Evolutionary conservation across 1,140 invertebrate species (phyloP).

Genomic region (Aphis gossypii): DNA sequence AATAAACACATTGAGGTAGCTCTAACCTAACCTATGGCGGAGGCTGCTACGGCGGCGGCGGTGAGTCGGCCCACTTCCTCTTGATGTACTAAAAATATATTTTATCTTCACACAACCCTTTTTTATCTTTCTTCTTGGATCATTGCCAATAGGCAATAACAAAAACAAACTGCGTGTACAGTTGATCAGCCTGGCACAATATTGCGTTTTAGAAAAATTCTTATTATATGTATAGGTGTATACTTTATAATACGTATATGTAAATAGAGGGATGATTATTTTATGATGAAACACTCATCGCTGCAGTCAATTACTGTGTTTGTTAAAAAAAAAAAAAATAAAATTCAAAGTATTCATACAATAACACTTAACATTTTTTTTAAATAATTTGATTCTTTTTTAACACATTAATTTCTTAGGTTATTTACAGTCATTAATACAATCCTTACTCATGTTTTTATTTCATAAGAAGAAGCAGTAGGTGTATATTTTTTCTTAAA

Average conservation of each 20-base stretch:
- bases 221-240: not conserved
- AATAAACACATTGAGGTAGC: not conserved
- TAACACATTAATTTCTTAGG: not conserved
- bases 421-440: not conserved
- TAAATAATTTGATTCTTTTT: not conserved
- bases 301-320: not conserved
- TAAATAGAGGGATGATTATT: not conserved
- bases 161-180: not conserved
- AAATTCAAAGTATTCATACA: not conserved
- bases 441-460: not conserved
- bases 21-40: not conserved
- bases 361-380: not conserved
- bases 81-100: slow-evolving; percentile 32
- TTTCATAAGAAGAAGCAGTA: not conserved
- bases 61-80: not conserved
- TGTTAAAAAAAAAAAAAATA: not conserved
- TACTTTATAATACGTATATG: not conserved
- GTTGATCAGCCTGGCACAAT: not conserved
- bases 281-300: not conserved
- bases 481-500: not conserved
- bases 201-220: slow-evolving; percentile 11
- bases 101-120: not conserved
- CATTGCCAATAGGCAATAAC: slow-evolving; percentile 13
- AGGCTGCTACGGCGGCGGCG: no score
- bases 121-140: not conserved